Base-by-base conservation (phyloP, 2,797 vertebrate species). In the Euphonia xanthogaster region DNA sequence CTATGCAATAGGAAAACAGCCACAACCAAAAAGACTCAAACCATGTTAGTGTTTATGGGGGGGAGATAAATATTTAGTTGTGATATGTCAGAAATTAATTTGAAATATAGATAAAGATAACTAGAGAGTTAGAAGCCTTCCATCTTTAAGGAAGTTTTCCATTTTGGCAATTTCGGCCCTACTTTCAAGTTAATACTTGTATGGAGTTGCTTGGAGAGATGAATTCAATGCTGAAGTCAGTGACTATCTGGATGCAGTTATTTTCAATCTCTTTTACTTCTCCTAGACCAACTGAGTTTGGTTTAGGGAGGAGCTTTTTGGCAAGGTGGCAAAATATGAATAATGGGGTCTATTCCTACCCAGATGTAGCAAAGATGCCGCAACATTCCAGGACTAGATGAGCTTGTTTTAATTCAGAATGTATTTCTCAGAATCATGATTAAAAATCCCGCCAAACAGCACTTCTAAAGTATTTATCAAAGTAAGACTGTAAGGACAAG, bases 401-500 rank as follows among this genome's bases (percentile, higher is more conserved):
- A 78, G 9, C 61, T 83, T 88, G 75, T 94, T 86, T 96, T 78
- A 77, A 94, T 94, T 91, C n/a, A 73, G 91, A 78, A 22, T 85
- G 14, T 27, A 44, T 80, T 96, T 97, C 61, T 95, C n/a, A 91
- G 16, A 75, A 53, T 51, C 44, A n/a, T 18, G 4, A 48, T 44
- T 57, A n/a, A 42, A 45, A 96, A 79, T 17, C 5, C 60, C 67
- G 27, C 96, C 45, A 90, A 88, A 91, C 20, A 76, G 54, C 14
- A 63, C 60, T 96, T 93, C 62, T 65, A 44, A 63, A 80, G 31
- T 94, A 73, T 95, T 94, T 94, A 79, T 95, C 75, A 79, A 92
- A 93, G 87, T 60, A 88, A 86, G 92, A 70, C 93, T 93, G 62
- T 87, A 85, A 79, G n/a, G 62, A 66, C 47, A 85, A 90, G 87